Evolutionary conservation across 2,888 invertebrate species (phyloP).

Genomic region (Gonocerus acuteangulatus): DNA sequence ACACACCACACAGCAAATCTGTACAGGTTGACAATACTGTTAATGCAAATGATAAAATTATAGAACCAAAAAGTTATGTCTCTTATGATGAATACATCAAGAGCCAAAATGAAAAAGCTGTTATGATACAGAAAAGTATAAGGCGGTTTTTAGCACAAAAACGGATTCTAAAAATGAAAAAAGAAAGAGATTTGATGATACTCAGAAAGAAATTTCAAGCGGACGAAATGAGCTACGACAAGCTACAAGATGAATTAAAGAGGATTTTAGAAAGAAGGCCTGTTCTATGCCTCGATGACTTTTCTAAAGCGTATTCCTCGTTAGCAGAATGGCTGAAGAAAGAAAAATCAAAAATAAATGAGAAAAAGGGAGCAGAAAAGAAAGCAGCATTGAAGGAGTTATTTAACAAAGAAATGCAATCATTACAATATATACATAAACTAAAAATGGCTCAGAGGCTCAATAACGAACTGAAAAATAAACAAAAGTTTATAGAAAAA

Average conservation of each 20-base stretch:
- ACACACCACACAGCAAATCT: conserved; percentile 14
- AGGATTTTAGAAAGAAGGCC: background rate
- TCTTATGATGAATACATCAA: conserved; percentile 3
- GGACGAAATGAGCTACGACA: conserved; percentile 1
- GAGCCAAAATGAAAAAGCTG: background rate
- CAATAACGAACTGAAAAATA: background rate
- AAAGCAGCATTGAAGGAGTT: background rate
- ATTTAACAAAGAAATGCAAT: conserved; percentile 22
- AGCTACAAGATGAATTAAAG: background rate
- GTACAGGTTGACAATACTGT: conserved; percentile 1
- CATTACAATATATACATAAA: conserved; percentile 10
- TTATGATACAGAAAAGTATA: conserved; percentile 21
- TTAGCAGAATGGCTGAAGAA: conserved; percentile 11
- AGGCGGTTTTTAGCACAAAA: conserved; percentile 20
- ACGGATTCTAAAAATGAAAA: conserved; percentile 17
- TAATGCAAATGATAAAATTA: background rate
- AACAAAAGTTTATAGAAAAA: background rate
- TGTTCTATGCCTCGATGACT: conserved; percentile 3
- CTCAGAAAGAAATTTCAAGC: background rate
- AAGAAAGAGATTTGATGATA: conserved; percentile 12
- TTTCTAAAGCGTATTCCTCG: background rate
- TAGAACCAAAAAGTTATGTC: background rate
- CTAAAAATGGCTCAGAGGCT: background rate
- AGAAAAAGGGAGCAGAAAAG: conserved; percentile 1
- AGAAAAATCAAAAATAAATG: conserved; percentile 15